Base-by-base conservation (phyloP, 2,113 vertebrate species). In the Heterotis niloticus region DNA sequence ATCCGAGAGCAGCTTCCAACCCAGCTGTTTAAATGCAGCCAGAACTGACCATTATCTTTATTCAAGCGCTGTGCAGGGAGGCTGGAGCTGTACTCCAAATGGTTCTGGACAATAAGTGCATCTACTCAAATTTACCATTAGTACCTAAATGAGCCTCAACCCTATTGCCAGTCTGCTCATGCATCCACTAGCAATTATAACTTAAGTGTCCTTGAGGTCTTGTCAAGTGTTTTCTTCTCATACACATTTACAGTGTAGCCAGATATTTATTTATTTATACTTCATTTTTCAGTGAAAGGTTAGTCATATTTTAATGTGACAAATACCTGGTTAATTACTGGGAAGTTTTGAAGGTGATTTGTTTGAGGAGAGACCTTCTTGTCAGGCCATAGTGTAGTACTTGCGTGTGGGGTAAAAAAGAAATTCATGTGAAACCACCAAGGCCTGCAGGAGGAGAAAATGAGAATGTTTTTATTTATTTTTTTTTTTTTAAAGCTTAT, bases 371-470 rank as follows among this genome's bases (percentile, higher is more conserved):
- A 73, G 20, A 17, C 5, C 72, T 29, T 57, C 70, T 74, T 28
- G 1, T 64, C 29, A 64, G 0, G 9, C 14, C 18, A 5, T 13
- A 18, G 10, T 34, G 52, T 14, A 20, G 28, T 34, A 17, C 57
- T 67, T 29, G 28, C 56, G 28, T 52, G 28, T 54, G 13, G 72
- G 10, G 56, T 51, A 20, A 44, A 76, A n/a, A 51, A 72, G 78
- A 87, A 85, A 80, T 79, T 86, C 88, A 88, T 76, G 82, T 78
- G 81, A 84, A 44, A 84, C 82, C 85, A 87, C 83, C 79, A 83
- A 88, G 86, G 85, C 88, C 83, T 80, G 82, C 80, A 84, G 84
- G 82, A 76, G 69, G 88, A 81, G 82, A 87, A 88, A 88, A 88
- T 86, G 87, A 86, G 85, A 87, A 86, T 87, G 86, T 80, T 72